Base-by-base conservation (phyloP, 1,140 invertebrate species). In the Caenorhabditis brenneri region DNA sequence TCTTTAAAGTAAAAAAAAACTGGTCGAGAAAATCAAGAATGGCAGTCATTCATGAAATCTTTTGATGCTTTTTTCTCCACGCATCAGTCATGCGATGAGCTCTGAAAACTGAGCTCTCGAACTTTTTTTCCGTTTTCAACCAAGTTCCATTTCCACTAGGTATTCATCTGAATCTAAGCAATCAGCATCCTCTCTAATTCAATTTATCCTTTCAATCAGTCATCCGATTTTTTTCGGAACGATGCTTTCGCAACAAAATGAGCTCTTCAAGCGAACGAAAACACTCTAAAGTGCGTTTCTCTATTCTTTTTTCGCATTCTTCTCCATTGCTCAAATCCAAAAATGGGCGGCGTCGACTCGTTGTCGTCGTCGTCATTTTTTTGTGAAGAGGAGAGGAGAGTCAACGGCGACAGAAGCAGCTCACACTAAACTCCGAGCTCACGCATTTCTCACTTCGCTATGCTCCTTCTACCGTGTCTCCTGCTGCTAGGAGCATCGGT, bases 311-410 rank as follows among this genome's bases (percentile, higher is more conserved):
- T 42, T n/a, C n/a, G n/a, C n/a, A n/a, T n/a, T 65, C 36, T 22
- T 29, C 12, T 7, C 7, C 12, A 5, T 36, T 74, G 33, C 65
- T 74, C 65, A 74, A 74, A 74, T 74, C 65, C 65, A 74, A 74
- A n/a, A 42, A 42, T 74, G 65, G 65, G 65, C 65, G 65, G 65
- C 19, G 65, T 31, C 80, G 24, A n/a, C n/a, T n/a, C 48, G n/a
- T 33, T n/a, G 27, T 49, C 10, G 46, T 48, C 22, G 42, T 80
- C 79, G 42, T 24, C 81, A 29, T 69, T 55, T 22, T 58, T 22
- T 58, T 33, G 15, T 24, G 31, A 19, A 74, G 58, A 60, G 42
- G 12, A 79, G n/a, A 58, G 7, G 24, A 49, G n/a, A 58, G 58
- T 15, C 16, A 51, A 22, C 19, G 27, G 36, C 5, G 39, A 27